Conservation (phyloP, 2,797 vertebrate genomes). For the Gouania willdenowi region DNA sequence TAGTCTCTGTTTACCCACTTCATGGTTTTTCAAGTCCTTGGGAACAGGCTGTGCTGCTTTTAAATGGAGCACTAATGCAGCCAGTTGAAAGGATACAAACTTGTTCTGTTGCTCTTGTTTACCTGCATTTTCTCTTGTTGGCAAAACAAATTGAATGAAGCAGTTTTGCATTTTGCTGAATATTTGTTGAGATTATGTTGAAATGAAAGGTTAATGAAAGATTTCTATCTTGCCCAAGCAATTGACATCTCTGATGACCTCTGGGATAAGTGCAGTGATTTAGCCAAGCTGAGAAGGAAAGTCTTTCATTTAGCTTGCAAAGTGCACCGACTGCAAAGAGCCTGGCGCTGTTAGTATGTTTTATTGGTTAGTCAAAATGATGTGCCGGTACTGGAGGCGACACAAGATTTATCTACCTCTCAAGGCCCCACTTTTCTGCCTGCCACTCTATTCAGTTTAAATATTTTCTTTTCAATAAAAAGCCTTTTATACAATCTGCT, state of each 20-base stretch:
- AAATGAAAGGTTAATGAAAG: slow-evolving; percentile 56
- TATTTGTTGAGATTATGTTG: slow-evolving; percentile 11
- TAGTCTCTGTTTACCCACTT: slow-evolving; percentile 16
- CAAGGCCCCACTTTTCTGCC: slow-evolving; percentile 7
- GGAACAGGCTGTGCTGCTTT: slow-evolving; percentile 22
- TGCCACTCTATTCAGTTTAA: slow-evolving; percentile 3
- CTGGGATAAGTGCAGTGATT: slow-evolving; percentile 34
- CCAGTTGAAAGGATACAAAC: background rate
- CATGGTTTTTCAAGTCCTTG: background rate
- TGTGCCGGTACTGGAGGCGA: slow-evolving; percentile 8
- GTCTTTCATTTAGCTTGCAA: slow-evolving; percentile 38
- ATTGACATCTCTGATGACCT: slow-evolving; percentile 47
- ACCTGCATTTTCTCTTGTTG: background rate
- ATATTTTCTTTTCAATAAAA: background rate
- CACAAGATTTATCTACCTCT: slow-evolving; percentile 39
- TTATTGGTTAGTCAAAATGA: slow-evolving; percentile 24
- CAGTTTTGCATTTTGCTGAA: slow-evolving; percentile 26
- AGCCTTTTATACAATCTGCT: background rate
- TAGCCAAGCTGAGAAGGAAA: slow-evolving; percentile 10
- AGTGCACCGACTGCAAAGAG: slow-evolving; percentile 4
- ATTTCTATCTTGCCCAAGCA: slow-evolving; percentile 41
- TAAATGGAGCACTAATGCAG: slow-evolving; percentile 8
- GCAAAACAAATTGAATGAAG: background rate
- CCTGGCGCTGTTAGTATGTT: background rate
- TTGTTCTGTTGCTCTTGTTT: background rate